A percentile compares a stretch with the other conserved stretches of the same genome.
Evolutionary conservation across 35 echinoderm and acorn worm genomes (phyloP).

Genomic region (Ptychodera flava): DNA sequence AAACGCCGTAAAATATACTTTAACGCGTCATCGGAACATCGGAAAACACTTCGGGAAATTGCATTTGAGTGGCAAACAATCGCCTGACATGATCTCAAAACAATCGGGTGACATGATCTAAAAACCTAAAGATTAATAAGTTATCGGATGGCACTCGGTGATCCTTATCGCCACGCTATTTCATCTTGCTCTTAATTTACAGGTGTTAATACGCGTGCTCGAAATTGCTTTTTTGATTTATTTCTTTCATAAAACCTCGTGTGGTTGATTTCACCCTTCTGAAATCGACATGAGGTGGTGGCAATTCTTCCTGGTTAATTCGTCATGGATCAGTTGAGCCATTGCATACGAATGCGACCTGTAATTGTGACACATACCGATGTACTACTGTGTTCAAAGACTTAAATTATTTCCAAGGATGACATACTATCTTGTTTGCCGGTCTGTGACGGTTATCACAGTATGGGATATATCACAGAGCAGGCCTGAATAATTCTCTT

Average conservation of each 20-base stretch:
- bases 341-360: background rate
- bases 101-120: background rate
- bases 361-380: background rate
- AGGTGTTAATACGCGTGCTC: background rate
- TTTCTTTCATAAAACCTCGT: background rate
- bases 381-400: no score
- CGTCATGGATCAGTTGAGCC: background rate
- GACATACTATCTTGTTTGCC: no score
- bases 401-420: no score
- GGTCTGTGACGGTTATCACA: no score
- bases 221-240: background rate
- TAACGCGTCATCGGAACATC: background rate
- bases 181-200: background rate
- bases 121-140: background rate
- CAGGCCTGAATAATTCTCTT: no score
- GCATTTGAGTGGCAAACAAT: background rate
- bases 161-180: background rate
- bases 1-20: no score
- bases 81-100: background rate
- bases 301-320: background rate
- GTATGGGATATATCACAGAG: no score
- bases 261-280: background rate
- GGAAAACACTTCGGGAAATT: background rate
- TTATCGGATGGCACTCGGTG: background rate
- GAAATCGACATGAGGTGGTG: background rate